Evolutionary conservation across 2,797 vertebrate species (phyloP), one percentile per base, ranked within the genome.

Genomic region (Micropoecilia bifurca): DNA sequence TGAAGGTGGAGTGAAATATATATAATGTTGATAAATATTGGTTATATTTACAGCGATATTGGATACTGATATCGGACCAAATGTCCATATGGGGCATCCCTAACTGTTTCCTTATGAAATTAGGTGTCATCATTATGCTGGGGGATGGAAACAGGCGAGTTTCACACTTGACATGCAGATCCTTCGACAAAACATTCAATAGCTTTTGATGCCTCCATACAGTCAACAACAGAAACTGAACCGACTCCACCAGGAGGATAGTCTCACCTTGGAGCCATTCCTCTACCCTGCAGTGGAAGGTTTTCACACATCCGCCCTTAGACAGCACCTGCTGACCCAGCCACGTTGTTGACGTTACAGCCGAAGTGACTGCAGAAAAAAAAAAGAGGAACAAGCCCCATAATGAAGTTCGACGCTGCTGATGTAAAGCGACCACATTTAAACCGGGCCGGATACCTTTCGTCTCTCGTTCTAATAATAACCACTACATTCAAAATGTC

Each of bases 391-490:
- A 87, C 75, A 79, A 80, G 92, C 77, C 66, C 74, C 80, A 88
- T 91, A 89, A 93, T 90, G 83, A 87, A 88, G 90, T 87, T 78
- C 87, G 89, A 95, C 95, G 94, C 91, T 80, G 83, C 87, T 87
- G 75, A 91, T 90, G 87, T 87, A 87, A 28, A 87, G 71, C 30
- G 77, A 78, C 86, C 86, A 30, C 87, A 82, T 91, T 90, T 87
- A 85, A 87, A 53, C 82, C 18, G 13, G 80, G 61, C 88, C 91
- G 88, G 81, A 94, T 93, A 90, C 88, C 89, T 92, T 88, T 84
- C 92, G 93, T 92, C 94, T 93, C 88, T 84, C 9, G 72, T 72
- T 88, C 90, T 96, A 96, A 95, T 93, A 87, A 89, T 91, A 84
- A 74, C 76, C 83, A 18, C 55, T 89, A 81, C 47, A 5, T 90